Evolutionary conservation across 2,888 invertebrate genomes (phyloP).

Genomic region (Ramazzottius varieornatus): DNA sequence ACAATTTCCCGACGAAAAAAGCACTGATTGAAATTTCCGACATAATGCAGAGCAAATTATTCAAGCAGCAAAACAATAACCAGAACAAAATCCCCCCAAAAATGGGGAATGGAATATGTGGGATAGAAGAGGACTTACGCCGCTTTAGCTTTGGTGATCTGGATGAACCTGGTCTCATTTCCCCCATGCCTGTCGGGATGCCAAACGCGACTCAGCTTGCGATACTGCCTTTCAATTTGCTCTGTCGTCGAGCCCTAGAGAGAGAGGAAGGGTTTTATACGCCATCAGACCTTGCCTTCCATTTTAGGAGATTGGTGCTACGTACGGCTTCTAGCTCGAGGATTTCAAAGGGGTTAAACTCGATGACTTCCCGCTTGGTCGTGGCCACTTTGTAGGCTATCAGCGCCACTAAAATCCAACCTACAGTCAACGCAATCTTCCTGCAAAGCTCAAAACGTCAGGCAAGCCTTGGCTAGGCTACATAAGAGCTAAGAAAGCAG

Average conservation of each 20-base stretch:
- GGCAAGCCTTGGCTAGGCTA: neutral
- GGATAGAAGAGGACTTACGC: slow-evolving; percentile 23
- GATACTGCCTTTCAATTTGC: slow-evolving; percentile 82
- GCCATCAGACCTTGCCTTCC: neutral
- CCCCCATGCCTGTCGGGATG: slow-evolving; percentile 97
- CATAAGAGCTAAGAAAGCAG: neutral
- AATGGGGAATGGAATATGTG: too few species aligned
- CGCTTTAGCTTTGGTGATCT: slow-evolving; percentile 58
- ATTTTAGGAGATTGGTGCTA: slow-evolving; percentile 2
- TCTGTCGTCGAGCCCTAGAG: slow-evolving; percentile 47
- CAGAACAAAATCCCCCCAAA: too few species aligned
- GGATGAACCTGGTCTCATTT: slow-evolving; percentile 88
- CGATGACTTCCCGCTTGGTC: slow-evolving; percentile 90
- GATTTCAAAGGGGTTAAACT: slow-evolving; percentile 95
- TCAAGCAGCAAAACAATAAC: too few species aligned
- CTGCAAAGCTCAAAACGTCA: neutral
- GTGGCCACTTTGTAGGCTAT: slow-evolving; percentile 38
- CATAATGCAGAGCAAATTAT: too few species aligned
- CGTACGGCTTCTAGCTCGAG: slow-evolving; percentile 50
- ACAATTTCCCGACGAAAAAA: neutral
- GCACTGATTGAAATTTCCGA: too few species aligned
- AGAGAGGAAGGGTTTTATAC: slow-evolving; percentile 7
- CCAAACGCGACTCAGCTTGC: slow-evolving; percentile 63
- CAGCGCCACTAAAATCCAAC: slow-evolving; percentile 25
- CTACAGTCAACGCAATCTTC: slow-evolving; percentile 17